Evolutionary conservation across 2,888 invertebrate species (phyloP), one percentile per base, ranked within the genome.

Genomic region (Acleris sparsana): DNA sequence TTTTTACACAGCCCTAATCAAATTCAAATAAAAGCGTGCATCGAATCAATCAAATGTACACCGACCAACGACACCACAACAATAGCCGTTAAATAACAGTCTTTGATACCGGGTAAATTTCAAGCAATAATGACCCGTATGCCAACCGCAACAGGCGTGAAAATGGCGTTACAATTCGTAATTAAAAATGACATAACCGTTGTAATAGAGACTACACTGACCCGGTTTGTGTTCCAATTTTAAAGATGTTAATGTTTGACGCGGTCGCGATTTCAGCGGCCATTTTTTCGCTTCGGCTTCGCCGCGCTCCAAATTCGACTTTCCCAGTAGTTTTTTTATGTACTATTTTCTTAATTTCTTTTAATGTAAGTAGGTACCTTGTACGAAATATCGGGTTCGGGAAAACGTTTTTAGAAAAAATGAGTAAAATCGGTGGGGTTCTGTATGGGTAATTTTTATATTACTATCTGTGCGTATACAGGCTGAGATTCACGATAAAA

Each of bases 111-210:
- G 17, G 2, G n/a, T 62, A 49, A 61, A 44, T 52, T 65, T 61
- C 65, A 61, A 56, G 65, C 61, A 56, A 61, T 61, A 56, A 52
- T 52, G 29, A 56, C 20, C 44, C 61, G 25, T 65, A 61, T 65
- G 55, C 56, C 29, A 11, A 51, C 22, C 13, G 56, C 5, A 13
- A 53, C 29, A 56, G 56, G 65, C 61, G 52, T 60, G 65, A 56
- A 61, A 65, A 65, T 61, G 56, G 65, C 65, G 51, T 61, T 43
- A 56, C 56, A 46, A 55, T 61, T 56, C 56, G 51, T 61, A 65
- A 65, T 65, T 56, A 65, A 65, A 39, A 29, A 33, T 65, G 61
- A 65, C 46, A 61, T 65, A 65, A 65, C 61, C 33, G 33, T 11
- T 17, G 56, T 55, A 55, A 55, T 17, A 53, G 59, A 43, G 11